A percentile compares a stretch with the other conserved stretches of the same genome.
Conservation (phyloP, 2,113 vertebrate genomes). For the Brevimyrus niger region DNA sequence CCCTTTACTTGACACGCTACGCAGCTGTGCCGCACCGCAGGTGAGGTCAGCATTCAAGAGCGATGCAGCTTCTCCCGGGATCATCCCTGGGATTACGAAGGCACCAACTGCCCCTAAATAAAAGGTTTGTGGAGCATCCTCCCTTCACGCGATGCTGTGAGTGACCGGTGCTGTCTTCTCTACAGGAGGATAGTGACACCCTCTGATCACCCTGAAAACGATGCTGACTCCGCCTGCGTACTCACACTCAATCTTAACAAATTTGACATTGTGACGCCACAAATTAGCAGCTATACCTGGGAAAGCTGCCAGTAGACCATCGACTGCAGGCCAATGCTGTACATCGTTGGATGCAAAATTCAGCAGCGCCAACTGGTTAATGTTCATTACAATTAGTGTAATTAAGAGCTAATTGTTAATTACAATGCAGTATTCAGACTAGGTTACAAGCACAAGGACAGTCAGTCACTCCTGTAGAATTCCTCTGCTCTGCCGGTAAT, state of each 20-base stretch:
- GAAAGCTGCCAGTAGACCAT: background rate
- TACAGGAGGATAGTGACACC: background rate
- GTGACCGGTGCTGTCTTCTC: background rate
- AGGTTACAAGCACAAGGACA: background rate
- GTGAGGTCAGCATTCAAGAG: background rate
- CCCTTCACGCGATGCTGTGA: background rate
- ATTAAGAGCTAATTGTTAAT: slow-evolving; percentile 11
- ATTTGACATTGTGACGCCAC: background rate
- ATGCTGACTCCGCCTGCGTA: background rate
- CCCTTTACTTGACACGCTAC: background rate
- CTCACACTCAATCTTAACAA: background rate
- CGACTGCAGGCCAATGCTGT: background rate
- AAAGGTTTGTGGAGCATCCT: background rate
- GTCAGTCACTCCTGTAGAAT: background rate
- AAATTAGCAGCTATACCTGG: background rate
- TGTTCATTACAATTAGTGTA: background rate
- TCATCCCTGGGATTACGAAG: background rate
- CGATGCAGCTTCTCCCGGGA: background rate
- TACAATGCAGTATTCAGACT: background rate
- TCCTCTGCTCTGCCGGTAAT: background rate
- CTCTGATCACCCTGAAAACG: background rate
- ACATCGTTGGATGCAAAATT: background rate
- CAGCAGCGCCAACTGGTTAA: background rate
- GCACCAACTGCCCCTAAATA: background rate
- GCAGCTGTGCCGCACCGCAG: background rate